Percentiles rank a stretch among this genome's conserved stretches.
phyloP scores from a whole-genome alignment of 2,113 vertebrate genomes.

The Psittacula cyanocephala region DNA sequence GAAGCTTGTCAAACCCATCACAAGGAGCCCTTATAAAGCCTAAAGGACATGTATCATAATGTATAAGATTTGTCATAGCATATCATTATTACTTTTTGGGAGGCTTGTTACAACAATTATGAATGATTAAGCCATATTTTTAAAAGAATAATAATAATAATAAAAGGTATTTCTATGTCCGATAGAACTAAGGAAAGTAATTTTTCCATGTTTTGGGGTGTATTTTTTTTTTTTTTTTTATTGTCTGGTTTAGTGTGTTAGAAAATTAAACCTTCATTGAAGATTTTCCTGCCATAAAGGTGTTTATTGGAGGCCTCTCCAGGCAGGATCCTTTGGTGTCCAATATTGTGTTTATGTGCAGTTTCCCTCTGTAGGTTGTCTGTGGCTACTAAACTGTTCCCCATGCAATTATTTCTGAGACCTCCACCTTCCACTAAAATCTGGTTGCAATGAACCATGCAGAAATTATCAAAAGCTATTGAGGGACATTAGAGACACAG shows the following conservation, averaged over 20 bases:
- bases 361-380: not conserved
- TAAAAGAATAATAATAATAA: not conserved
- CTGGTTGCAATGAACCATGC: not conserved
- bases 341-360: not conserved
- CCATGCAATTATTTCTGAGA: not conserved
- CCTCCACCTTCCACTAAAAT: not conserved
- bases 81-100: constrained; percentile 47
- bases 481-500: not conserved
- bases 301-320: not conserved
- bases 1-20: constrained; percentile 53
- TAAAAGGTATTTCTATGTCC: not conserved
- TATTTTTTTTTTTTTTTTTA: too few species aligned
- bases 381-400: not conserved
- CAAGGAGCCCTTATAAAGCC: constrained; percentile 28
- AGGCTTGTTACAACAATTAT: constrained; percentile 13
- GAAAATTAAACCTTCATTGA: not conserved
- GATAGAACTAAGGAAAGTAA: not conserved
- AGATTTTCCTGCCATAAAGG: not conserved
- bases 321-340: not conserved
- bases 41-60: constrained; percentile 40
- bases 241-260: not conserved
- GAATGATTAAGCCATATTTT: constrained; percentile 3
- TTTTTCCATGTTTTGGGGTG: not conserved
- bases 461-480: not conserved
- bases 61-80: constrained; percentile 42